Evolutionary conservation across 92 coral and sea anemone genomes (phyloP).

Genomic region (Paramuricea clavata): DNA sequence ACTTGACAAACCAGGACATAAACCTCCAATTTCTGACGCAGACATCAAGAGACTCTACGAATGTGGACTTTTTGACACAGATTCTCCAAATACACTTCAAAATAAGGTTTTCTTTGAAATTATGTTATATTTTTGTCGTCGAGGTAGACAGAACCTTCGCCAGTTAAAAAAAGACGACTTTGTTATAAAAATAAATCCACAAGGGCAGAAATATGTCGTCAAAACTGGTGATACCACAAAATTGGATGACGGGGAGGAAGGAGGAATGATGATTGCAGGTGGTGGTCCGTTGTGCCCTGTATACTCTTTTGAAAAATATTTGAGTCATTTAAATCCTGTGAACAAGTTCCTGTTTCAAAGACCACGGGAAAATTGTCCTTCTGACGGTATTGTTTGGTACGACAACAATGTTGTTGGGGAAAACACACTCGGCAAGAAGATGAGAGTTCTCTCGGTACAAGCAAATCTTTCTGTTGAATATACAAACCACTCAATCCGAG

Average conservation of each 20-base stretch:
- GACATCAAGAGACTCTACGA: slow-evolving; percentile 41
- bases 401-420: slow-evolving; percentile 43
- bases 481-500: slow-evolving; percentile 60
- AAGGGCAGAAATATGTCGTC: background rate
- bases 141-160: background rate
- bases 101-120: slow-evolving; percentile 53
- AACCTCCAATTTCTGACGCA: slow-evolving; percentile 38
- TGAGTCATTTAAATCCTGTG: slow-evolving; percentile 58
- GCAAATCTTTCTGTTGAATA: slow-evolving; percentile 38
- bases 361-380: slow-evolving; percentile 20
- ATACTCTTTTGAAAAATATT: slow-evolving; percentile 49
- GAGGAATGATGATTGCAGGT: slow-evolving; percentile 13
- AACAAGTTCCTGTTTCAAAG: slow-evolving; percentile 68
- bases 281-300: slow-evolving; percentile 23
- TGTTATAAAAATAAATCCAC: slow-evolving; percentile 22
- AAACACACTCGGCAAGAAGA: slow-evolving; percentile 33
- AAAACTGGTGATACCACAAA: background rate
- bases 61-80: slow-evolving; percentile 48
- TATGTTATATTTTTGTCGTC: slow-evolving; percentile 27
- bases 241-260: background rate
- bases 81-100: slow-evolving; percentile 31
- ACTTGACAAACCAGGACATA: slow-evolving; percentile 38
- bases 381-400: slow-evolving; percentile 27
- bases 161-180: background rate
- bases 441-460: slow-evolving; percentile 35